Conservation (phyloP, 2,113 vertebrate genomes). For the Pseudorhombus dupliciocellatus region DNA sequence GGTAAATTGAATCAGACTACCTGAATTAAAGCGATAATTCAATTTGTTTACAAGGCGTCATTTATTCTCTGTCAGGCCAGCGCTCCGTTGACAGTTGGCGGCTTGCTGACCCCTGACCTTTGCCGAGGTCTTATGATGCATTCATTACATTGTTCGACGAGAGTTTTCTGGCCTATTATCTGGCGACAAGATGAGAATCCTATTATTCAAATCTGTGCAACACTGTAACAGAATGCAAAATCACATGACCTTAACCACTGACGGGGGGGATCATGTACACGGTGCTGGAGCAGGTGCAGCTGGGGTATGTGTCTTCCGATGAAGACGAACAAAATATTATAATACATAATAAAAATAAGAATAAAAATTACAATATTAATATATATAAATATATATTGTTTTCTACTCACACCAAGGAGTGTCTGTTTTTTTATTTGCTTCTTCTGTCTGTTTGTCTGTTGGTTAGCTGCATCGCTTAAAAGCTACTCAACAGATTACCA, state of each 20-base stretch:
- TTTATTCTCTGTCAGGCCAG: constrained; percentile 81
- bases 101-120: constrained; percentile 74
- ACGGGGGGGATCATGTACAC: constrained; percentile 51
- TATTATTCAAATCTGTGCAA: constrained; percentile 67
- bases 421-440: no score
- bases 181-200: constrained; percentile 68
- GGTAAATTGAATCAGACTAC: constrained; percentile 81
- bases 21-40: constrained; percentile 84
- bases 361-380: constrained; percentile 10
- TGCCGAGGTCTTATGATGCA: constrained; percentile 71
- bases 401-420: no score
- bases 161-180: constrained; percentile 70
- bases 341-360: background rate
- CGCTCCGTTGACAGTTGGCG: constrained; percentile 67
- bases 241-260: constrained; percentile 60
- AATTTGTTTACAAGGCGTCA: constrained; percentile 83
- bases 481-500: no score
- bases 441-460: no score
- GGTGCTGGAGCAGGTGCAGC: constrained; percentile 19
- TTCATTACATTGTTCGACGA: constrained; percentile 69
- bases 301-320: constrained; percentile 17
- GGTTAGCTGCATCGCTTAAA: no score
- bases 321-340: background rate
- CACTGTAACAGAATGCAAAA: constrained; percentile 53
- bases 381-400: background rate